Evolutionary conservation across 2,113 vertebrate genomes (phyloP).

Genomic region (Sinosuthora webbiana): DNA sequence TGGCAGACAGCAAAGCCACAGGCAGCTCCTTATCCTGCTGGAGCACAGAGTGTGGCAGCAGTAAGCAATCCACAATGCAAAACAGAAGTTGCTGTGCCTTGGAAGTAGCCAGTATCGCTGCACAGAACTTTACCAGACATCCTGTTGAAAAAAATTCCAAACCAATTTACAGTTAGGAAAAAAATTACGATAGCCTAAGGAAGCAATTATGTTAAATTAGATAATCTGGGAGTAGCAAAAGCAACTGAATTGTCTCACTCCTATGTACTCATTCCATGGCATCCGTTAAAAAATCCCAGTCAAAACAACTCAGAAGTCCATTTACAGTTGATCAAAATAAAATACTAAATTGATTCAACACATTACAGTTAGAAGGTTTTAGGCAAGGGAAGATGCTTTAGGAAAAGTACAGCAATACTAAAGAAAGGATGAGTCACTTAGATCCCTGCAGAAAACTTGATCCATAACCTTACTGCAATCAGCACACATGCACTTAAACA

Average conservation of each 20-base stretch:
- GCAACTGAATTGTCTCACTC: not conserved
- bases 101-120: constrained; percentile 88
- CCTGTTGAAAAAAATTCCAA: constrained; percentile 72
- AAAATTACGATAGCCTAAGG: not conserved
- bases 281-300: not conserved
- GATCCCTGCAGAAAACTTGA: not conserved
- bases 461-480: not conserved
- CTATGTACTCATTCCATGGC: not conserved
- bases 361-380: not conserved
- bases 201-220: not conserved
- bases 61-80: constrained; percentile 88
- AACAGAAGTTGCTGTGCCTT: constrained; percentile 92
- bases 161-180: not conserved
- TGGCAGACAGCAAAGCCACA: constrained; percentile 74
- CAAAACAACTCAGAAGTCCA: not conserved
- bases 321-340: not conserved
- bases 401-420: not conserved
- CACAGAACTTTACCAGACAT: constrained; percentile 92
- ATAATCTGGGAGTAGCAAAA: not conserved
- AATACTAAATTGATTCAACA: not conserved
- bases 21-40: constrained; percentile 87
- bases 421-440: not conserved
- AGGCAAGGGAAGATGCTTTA: not conserved
- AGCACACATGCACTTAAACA: not conserved
- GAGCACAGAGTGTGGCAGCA: constrained; percentile 88